phyloP scores from a whole-genome alignment of 2,113 vertebrate species.

The Epinephelus fuscoguttatus region DNA sequence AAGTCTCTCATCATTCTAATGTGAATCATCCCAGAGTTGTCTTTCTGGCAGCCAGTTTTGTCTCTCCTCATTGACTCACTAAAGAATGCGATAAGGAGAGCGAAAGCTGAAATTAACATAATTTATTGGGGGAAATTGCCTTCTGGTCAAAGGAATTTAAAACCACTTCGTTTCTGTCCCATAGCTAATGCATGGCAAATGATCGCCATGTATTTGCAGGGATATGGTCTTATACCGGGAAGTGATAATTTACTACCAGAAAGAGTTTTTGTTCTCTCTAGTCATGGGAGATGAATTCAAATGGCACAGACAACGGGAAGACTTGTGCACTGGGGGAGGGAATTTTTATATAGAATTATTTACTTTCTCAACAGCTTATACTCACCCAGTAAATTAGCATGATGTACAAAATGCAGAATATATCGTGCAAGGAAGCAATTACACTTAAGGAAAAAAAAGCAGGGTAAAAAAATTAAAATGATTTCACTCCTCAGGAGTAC shows the following conservation, averaged over 20 bases:
- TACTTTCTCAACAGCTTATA: slow-evolving; percentile 68
- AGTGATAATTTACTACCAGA: slow-evolving; percentile 69
- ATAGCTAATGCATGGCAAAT: slow-evolving; percentile 77
- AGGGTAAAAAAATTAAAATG: slow-evolving; percentile 30
- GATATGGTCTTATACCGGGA: slow-evolving; percentile 65
- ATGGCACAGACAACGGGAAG: slow-evolving; percentile 65
- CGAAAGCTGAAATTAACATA: slow-evolving; percentile 76
- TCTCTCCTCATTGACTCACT: slow-evolving; percentile 69
- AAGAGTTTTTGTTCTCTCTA: slow-evolving; percentile 61
- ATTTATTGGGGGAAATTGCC: slow-evolving; percentile 81
- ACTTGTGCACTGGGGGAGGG: slow-evolving; percentile 47
- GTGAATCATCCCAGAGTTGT: slow-evolving; percentile 65
- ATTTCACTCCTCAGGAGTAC: slow-evolving; percentile 53
- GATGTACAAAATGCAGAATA: slow-evolving; percentile 58
- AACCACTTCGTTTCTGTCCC: slow-evolving; percentile 73
- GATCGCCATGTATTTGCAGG: slow-evolving; percentile 67
- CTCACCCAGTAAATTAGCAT: slow-evolving; percentile 64
- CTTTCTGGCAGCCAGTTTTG: slow-evolving; percentile 66
- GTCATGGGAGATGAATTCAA: slow-evolving; percentile 75
- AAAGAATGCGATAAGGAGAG: slow-evolving; percentile 69
- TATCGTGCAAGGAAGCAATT: slow-evolving; percentile 64
- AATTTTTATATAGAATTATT: slow-evolving; percentile 66
- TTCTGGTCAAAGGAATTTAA: slow-evolving; percentile 78
- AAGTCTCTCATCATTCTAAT: slow-evolving; percentile 54
- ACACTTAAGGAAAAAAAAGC: slow-evolving; percentile 31